phyloP scores from a whole-genome alignment of 2,888 invertebrate species.

The Amorpha juglandis region DNA sequence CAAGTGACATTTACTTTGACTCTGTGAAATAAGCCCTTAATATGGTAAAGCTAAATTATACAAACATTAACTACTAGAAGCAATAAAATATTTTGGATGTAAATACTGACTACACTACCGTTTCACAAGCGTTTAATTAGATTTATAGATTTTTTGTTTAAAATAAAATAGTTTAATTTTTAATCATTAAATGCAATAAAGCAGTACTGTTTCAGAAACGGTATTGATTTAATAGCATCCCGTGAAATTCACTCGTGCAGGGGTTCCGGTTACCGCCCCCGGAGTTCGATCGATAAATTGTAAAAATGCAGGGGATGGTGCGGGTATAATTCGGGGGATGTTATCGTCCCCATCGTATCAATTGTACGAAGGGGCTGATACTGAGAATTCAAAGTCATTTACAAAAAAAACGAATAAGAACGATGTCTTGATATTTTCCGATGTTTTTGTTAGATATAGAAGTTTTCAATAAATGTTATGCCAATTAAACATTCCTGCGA shows the following conservation, averaged over 20 bases:
- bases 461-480: too few relatives aligned
- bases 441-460: not conserved
- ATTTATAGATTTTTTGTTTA: too few relatives aligned
- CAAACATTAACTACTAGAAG: not conserved
- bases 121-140: too few relatives aligned
- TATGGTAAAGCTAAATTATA: too few relatives aligned
- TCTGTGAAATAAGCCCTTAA: too few relatives aligned
- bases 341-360: not conserved
- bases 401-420: not conserved
- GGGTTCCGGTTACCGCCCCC: constrained; percentile 11
- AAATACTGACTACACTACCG: too few relatives aligned
- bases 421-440: not conserved
- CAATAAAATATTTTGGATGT: not conserved
- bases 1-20: too few relatives aligned
- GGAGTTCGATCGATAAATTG: constrained; percentile 7
- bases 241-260: not conserved
- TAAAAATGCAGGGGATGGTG: constrained; percentile 13
- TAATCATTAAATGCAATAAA: too few relatives aligned
- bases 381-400: not conserved
- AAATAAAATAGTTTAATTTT: too few relatives aligned
- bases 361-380: not conserved
- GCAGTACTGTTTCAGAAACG: not conserved
- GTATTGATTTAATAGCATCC: too few relatives aligned
- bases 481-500: too few relatives aligned
- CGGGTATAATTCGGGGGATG: constrained; percentile 11